These are phyloP conservation scores for Pogonocherus hispidulus DNA, from an alignment of 2,888 invertebrate species.

Conservation along the genomic window DNA sequence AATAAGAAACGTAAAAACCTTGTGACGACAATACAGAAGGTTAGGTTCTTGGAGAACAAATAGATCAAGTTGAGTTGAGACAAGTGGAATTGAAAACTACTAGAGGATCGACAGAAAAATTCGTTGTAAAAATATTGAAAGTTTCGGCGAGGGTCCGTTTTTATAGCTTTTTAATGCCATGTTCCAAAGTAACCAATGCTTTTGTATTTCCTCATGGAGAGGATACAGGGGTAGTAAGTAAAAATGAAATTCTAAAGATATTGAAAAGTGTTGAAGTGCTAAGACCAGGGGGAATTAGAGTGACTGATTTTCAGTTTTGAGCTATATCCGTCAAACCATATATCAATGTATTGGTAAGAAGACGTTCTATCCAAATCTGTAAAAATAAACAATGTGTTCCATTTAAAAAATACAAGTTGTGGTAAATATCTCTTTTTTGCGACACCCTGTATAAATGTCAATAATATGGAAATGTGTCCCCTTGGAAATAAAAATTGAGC, in stretches of 20 bases:
- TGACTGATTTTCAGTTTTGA: not conserved
- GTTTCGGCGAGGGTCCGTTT: not conserved
- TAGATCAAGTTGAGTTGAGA: not conserved
- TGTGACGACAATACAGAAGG: not conserved
- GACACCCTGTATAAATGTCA: too few species aligned
- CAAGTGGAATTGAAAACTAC: conserved; percentile 6
- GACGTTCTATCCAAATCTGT: too few species aligned
- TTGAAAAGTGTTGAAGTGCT: conserved; percentile 2
- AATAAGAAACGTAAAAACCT: not conserved
- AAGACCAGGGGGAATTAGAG: not conserved
- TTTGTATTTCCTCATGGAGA: not conserved
- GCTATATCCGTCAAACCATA: too few species aligned
- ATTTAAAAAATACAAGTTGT: too few species aligned
- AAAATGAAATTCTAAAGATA: conserved; percentile 1
- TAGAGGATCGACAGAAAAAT: not conserved
- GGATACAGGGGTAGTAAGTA: conserved; percentile 7
- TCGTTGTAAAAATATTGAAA: conserved; percentile 15
- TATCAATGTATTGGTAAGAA: too few species aligned
- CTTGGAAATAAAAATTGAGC: too few species aligned
- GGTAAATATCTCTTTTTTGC: too few species aligned
- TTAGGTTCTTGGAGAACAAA: not conserved
- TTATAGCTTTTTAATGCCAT: conserved; percentile 10
- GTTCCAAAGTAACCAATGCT: conserved; percentile 6
- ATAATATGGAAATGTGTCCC: too few species aligned
- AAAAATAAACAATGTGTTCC: too few species aligned